Evolutionary conservation across 2,797 vertebrate species (phyloP).

Genomic region (Semaprochilodus insignis): DNA sequence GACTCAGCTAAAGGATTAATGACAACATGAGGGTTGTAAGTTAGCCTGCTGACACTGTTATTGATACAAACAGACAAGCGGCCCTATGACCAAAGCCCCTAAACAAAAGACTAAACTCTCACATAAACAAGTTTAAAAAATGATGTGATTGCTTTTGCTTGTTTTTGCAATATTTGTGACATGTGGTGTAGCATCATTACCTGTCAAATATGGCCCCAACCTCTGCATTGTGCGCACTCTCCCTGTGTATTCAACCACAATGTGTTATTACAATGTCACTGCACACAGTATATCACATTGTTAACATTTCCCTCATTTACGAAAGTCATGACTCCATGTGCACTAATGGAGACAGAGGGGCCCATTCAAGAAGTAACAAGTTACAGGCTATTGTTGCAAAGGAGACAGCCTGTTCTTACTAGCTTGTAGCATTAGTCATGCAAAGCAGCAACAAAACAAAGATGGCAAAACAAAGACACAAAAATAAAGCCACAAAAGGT

Average conservation of each 20-base stretch:
- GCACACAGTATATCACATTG: constrained; percentile 75
- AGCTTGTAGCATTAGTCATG: not conserved
- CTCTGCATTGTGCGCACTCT: constrained; percentile 90
- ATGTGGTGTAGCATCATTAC: constrained; percentile 82
- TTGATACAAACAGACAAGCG: constrained; percentile 38
- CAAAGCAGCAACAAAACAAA: constrained; percentile 24
- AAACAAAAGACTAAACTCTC: not conserved
- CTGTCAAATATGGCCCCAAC: constrained; percentile 95
- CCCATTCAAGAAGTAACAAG: constrained; percentile 60
- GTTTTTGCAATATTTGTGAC: constrained; percentile 47
- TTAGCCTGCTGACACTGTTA: not conserved
- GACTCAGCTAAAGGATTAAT: not conserved
- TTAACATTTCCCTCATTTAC: constrained; percentile 55
- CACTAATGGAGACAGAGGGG: constrained; percentile 40
- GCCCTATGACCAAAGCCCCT: constrained; percentile 44
- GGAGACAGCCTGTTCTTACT: constrained; percentile 18
- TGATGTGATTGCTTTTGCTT: constrained; percentile 41
- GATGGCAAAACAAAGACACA: not conserved
- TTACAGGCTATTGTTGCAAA: constrained; percentile 62
- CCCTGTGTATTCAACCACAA: constrained; percentile 86
- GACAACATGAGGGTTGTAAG: not conserved
- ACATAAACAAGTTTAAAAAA: not conserved
- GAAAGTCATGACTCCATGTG: constrained; percentile 55
- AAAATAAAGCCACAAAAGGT: not conserved
- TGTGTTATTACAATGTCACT: constrained; percentile 85